These are phyloP conservation scores for Machimus rusticus DNA, from an alignment of 2,888 invertebrate genomes.

Conservation along the genomic window DNA sequence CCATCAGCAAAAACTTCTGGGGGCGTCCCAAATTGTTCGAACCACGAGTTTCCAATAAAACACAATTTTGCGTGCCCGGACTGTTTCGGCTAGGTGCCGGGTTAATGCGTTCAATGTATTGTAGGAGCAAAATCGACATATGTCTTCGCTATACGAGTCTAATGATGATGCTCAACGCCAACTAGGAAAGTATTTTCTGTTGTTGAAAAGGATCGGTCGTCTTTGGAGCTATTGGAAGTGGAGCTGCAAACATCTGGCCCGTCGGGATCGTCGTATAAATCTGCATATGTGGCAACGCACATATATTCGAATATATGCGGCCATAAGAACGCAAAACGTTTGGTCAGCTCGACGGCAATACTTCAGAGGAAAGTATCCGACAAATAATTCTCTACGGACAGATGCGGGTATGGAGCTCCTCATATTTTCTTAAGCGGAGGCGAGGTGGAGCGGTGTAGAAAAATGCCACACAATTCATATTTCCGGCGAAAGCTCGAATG, in stretches of 20 bases:
- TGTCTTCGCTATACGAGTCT: neutral
- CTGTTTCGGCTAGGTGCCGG: neutral
- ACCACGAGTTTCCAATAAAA: conserved; percentile 44
- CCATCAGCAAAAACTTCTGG: neutral
- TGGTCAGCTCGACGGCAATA: conserved; percentile 26
- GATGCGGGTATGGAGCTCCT: neutral
- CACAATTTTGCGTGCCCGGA: conserved; percentile 17
- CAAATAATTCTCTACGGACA: conserved; percentile 24
- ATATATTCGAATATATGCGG: conserved; percentile 11
- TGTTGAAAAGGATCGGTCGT: neutral
- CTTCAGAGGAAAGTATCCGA: conserved; percentile 11
- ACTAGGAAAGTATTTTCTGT: neutral
- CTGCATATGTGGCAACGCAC: neutral
- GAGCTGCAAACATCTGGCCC: neutral
- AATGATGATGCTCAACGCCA: neutral
- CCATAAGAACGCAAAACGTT: conserved; percentile 21
- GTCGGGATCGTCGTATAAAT: neutral
- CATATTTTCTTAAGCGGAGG: conserved; percentile 27
- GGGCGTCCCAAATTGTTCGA: conserved; percentile 14
- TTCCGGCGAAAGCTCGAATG: neutral
- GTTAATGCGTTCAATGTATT: neutral
- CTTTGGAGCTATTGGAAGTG: neutral
- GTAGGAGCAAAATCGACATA: neutral
- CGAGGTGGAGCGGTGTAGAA: neutral
- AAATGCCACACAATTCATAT: neutral